Evolutionary conservation across 2,113 vertebrate genomes (phyloP).

Genomic region (Hystrix cristata): DNA sequence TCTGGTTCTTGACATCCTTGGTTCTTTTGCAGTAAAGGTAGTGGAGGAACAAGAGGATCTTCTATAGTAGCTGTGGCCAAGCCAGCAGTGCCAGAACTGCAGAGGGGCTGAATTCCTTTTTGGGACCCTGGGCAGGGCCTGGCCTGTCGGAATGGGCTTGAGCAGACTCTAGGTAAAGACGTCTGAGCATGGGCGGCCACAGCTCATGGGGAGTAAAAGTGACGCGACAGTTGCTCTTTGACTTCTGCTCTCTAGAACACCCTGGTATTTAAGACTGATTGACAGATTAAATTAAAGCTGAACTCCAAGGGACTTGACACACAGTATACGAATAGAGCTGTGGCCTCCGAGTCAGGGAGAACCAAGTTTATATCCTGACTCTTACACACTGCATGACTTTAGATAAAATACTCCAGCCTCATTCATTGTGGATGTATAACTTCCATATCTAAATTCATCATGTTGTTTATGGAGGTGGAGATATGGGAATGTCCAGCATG

Average conservation of each 20-base stretch:
- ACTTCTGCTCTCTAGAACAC: not conserved
- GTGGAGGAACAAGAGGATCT: not conserved
- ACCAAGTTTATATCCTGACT: not conserved
- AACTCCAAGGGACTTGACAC: not conserved
- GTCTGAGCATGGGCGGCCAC: not conserved
- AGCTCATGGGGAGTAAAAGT: not conserved
- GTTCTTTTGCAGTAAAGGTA: not conserved
- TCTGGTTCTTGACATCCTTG: not conserved
- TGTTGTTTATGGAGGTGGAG: not conserved
- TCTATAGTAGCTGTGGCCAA: too few species aligned
- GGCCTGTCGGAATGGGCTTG: not conserved
- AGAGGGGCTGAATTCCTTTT: not conserved
- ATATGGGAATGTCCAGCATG: not conserved
- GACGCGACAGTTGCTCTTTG: not conserved
- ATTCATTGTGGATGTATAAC: not conserved
- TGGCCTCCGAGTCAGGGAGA: not conserved
- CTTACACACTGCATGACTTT: not conserved
- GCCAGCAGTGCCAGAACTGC: not conserved
- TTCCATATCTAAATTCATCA: not conserved
- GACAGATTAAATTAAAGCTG: not conserved
- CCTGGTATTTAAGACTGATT: not conserved
- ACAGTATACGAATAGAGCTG: too few species aligned
- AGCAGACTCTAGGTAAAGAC: not conserved
- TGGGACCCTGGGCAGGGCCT: not conserved
- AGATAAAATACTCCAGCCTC: not conserved